Evolutionary conservation across 92 coral and sea anemone genomes (phyloP).

Genomic region (Meandrina meandrites): DNA sequence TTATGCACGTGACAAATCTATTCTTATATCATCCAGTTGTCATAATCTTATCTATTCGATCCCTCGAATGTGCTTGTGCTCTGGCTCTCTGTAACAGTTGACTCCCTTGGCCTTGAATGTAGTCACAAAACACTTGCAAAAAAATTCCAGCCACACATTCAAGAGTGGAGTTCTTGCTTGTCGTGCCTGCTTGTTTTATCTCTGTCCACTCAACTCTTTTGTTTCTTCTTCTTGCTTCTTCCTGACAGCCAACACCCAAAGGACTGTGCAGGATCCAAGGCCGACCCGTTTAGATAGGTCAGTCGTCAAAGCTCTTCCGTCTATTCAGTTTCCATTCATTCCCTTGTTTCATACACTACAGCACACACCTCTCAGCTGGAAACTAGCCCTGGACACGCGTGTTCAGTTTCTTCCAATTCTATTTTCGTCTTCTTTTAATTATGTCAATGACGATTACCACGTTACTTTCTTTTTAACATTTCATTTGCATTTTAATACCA

Average conservation of each 20-base stretch:
- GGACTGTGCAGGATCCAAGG: conserved; percentile 44
- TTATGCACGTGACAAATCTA: not conserved
- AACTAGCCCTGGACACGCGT: not conserved
- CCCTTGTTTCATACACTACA: not conserved
- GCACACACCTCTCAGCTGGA: not conserved
- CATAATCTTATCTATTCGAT: not conserved
- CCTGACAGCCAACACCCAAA: conserved; percentile 38
- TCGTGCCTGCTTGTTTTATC: not conserved
- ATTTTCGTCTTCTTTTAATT: not conserved
- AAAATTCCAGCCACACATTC: not conserved
- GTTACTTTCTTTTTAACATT: too few species aligned
- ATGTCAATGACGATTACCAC: not conserved
- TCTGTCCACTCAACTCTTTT: conserved; percentile 12
- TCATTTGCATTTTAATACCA: too few species aligned
- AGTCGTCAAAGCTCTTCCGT: conserved; percentile 7
- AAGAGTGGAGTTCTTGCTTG: not conserved
- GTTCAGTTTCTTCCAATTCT: not conserved
- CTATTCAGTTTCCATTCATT: not conserved
- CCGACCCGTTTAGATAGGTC: conserved; percentile 51
- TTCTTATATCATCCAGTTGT: not conserved
- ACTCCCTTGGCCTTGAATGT: not conserved
- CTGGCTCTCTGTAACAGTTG: not conserved
- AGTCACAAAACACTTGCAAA: not conserved
- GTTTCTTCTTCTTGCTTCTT: conserved; percentile 17
- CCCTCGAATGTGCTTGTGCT: not conserved